Base-by-base conservation (phyloP, 2,888 invertebrate genomes). In the Lasioglossum pauxillum region DNA sequence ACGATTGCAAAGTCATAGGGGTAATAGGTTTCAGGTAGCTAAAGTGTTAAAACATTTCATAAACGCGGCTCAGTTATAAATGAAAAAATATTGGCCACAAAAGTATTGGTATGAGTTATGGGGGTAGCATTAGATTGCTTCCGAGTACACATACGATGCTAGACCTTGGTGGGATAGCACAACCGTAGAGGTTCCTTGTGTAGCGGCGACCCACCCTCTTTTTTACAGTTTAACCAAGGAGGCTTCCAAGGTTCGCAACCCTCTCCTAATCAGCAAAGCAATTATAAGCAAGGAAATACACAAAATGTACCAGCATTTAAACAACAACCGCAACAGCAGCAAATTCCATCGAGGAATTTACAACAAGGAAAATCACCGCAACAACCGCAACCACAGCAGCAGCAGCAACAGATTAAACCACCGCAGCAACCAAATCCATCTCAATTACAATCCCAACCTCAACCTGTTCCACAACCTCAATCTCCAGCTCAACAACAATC, bases 181-280 rank as follows among this genome's bases (percentile, higher is more conserved):
- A 94, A 94, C 95, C 95, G 95, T 95, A 93, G 94, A 95, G 94
- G 95, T 95, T 95, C 95, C 94, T 95, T 95, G 95, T 95, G 94
- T 95, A 95, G 95, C 95, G 94, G 95, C 94, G 94, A 93, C 95
- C 95, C 95, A 94, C 94, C 95, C 95, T 95, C 89, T 95, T 91
- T 94, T 95, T 95, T 95, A 87, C 94, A 95, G 95, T 95, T 93
- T 92, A 91, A 92, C 82, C 93, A 93, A 91, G 94, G 93, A 83
- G 93, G 92, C 91, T 94, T 93, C 86, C 93, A 91, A 89, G 82
- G 88, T 71, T 64, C 87, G 12, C 93, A 92, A 84, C 84, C 91
- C 83, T 41, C 89, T 76, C 8, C 88, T 80, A 92, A 82, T 82
- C 93, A 93, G 79, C 94, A 92, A 84, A 91, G 90, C 84, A 91